Evolutionary conservation across 2,113 vertebrate genomes (phyloP).

Genomic region (Speoplatyrhinus poulsoni): DNA sequence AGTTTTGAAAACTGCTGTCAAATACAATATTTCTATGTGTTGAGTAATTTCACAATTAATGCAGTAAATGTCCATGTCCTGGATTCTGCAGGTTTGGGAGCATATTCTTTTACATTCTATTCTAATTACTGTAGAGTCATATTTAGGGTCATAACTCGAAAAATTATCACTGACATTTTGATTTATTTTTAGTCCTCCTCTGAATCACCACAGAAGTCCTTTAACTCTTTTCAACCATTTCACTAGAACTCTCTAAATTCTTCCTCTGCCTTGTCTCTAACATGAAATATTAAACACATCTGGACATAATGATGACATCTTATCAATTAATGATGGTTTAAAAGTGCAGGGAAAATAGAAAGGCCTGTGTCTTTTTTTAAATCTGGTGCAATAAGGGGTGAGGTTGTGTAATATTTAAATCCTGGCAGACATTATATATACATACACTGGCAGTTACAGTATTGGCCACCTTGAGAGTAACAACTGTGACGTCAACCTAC

Average conservation of each 20-base stretch:
- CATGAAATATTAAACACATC: constrained; percentile 65
- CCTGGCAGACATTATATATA: constrained; percentile 56
- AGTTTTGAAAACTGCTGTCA: no score
- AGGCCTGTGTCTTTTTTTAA: constrained; percentile 53
- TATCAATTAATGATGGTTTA: constrained; percentile 67
- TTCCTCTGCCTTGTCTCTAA: constrained; percentile 4
- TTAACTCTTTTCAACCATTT: constrained; percentile 26
- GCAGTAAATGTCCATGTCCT: no score
- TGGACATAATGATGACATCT: constrained; percentile 63
- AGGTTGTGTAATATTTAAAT: constrained; percentile 58
- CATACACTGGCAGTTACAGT: constrained; percentile 49
- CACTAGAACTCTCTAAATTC: constrained; percentile 41
- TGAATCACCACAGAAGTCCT: constrained; percentile 22
- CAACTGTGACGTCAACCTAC: constrained; percentile 4
- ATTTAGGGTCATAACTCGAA: constrained; percentile 44
- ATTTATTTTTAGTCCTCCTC: constrained; percentile 60
- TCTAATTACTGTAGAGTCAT: constrained; percentile 2
- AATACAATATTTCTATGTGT: no score
- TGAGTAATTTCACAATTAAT: no score
- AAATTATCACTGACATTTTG: constrained; percentile 63
- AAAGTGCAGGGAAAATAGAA: constrained; percentile 63
- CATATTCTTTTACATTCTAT: no score
- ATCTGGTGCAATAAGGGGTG: constrained; percentile 37
- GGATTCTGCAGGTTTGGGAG: no score
- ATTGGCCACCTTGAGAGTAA: constrained; percentile 16